Conservation (phyloP, 2,797 vertebrate genomes). For the Masticophis lateralis region DNA sequence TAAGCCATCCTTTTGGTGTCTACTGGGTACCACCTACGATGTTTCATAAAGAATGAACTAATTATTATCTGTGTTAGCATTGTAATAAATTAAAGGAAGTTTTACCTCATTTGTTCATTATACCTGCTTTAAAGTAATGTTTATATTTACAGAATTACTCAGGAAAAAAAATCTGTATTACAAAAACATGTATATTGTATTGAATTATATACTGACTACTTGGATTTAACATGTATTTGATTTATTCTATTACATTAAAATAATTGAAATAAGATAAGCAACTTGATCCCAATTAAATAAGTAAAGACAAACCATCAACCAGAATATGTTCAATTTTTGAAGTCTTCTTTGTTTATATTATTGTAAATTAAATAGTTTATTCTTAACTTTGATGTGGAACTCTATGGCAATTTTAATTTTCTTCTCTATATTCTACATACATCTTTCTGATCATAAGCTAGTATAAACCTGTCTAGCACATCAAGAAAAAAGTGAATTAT, state of each 20-base stretch:
- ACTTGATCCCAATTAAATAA: not conserved
- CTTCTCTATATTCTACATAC: constrained; percentile 28
- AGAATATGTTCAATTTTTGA: not conserved
- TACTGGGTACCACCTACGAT: not conserved
- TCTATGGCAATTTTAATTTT: constrained; percentile 30
- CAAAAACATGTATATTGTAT: not conserved
- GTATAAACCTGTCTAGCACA: constrained; percentile 30
- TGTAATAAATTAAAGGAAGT: not conserved
- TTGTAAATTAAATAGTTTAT: constrained; percentile 22
- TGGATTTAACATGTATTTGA: not conserved
- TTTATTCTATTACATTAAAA: not conserved
- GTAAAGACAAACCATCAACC: not conserved
- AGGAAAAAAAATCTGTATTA: not conserved
- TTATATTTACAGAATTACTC: not conserved
- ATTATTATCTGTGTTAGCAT: not conserved
- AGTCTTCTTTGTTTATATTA: constrained; percentile 11
- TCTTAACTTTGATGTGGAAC: constrained; percentile 3
- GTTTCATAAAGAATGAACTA: not conserved
- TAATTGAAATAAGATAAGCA: not conserved
- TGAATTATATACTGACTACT: not conserved
- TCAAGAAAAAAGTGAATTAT: constrained; percentile 23
- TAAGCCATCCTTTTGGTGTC: not conserved
- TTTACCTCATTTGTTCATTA: not conserved
- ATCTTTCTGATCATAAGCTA: constrained; percentile 28
- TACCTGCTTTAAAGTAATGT: not conserved